Base-by-base conservation (phyloP, 2,888 invertebrate genomes). In the Stenotaenia linearis region DNA sequence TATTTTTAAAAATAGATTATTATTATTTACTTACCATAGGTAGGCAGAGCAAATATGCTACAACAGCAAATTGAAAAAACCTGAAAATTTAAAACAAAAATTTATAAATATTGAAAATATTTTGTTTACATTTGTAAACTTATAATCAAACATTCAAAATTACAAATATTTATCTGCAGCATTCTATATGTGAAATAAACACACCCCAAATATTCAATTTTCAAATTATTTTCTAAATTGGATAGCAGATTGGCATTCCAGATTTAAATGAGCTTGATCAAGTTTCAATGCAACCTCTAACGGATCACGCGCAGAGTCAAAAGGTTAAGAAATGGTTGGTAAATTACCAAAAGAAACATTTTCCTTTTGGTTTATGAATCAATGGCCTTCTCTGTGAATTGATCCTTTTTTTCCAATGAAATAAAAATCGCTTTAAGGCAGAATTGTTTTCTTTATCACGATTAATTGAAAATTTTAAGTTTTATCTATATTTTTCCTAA, bases 31-130 rank as follows among this genome's bases (percentile, higher is more conserved):
- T 69, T 28, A 69, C 69, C 69, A 69, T 69, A 28, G 23, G 69
- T 69, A 69, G 69, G 69, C 69, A 69, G 69, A 69, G 69, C 69
- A 69, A 69, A 28, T 69, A 69, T 69, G 69, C 69, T 69, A 69
- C 69, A 69, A 69, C 28, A 69, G 69, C 69, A 69, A 69, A 69
- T 69, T 69, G 69, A 69, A 69, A 69, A 28, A 69, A 69, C 69
- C 69, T 69, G 69, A 28, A 25, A 69, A 56, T 56, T 3, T 0
- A 69, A 69, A 28, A 50, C n/a, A 50, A 69, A 61, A 61, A 28
- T 23, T 10, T 28, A 69, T 69, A 28, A 23, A 69, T 69, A 28
- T 9, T 28, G 69, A 0, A 25, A 69, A 69, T 0, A 69, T 28
- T 25, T 69, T 10, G 25, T 15, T 6, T 25, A 15, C 12, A 45